Percentiles rank a stretch among this genome's conserved stretches.
These are phyloP conservation scores for Paramisgurnus dabryanus DNA, from an alignment of 2,113 vertebrate genomes.

Conservation along the genomic window DNA sequence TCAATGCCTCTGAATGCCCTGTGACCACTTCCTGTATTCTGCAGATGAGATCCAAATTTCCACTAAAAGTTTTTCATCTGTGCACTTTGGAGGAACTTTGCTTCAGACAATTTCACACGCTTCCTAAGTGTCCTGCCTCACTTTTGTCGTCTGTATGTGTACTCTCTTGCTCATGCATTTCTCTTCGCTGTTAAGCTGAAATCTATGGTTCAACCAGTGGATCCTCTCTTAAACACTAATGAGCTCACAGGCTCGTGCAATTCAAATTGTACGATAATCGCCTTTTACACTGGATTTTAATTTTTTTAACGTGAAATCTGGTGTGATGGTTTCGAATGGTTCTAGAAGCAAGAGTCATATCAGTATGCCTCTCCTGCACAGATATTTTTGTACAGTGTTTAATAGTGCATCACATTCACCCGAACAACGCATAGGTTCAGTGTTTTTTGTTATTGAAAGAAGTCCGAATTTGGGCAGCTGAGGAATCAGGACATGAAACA, in stretches of 20 bases:
- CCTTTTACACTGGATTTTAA: slow-evolving; percentile 49
- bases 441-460: neutral
- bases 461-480: neutral
- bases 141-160: slow-evolving; percentile 38
- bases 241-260: slow-evolving; percentile 37
- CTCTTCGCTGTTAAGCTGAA: slow-evolving; percentile 15
- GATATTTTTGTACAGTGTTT: slow-evolving; percentile 51
- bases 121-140: slow-evolving; percentile 64
- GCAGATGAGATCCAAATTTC: slow-evolving; percentile 14
- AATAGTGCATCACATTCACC: slow-evolving; percentile 10
- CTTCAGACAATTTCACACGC: slow-evolving; percentile 58
- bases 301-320: slow-evolving; percentile 28
- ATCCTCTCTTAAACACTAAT: slow-evolving; percentile 23
- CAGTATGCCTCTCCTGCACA: slow-evolving; percentile 14
- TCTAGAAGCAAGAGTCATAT: neutral
- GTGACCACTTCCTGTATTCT: slow-evolving; percentile 3
- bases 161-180: slow-evolving; percentile 20
- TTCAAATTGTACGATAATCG: slow-evolving; percentile 16
- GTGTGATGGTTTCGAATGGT: slow-evolving; percentile 27
- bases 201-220: neutral
- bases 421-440: neutral
- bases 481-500: neutral
- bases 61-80: slow-evolving; percentile 55
- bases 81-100: slow-evolving; percentile 60
- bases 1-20: neutral